phyloP scores from a whole-genome alignment of 2,797 vertebrate genomes.

The Chrosomus eos region DNA sequence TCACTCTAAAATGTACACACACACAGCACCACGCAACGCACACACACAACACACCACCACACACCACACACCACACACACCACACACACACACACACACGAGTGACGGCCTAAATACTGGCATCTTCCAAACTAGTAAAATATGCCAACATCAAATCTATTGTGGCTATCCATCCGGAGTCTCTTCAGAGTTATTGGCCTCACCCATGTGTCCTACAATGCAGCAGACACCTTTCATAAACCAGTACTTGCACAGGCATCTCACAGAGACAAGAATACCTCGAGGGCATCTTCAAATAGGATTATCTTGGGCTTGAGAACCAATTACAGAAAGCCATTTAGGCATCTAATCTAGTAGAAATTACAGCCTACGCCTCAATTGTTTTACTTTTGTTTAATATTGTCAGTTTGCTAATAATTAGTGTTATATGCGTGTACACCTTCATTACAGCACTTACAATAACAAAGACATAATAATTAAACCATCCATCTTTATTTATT shows the following conservation, averaged over 20 bases:
- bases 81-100: too few relatives aligned
- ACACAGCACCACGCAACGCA: too few relatives aligned
- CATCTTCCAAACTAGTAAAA: conserved; percentile 3
- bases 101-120: background rate
- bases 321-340: conserved; percentile 55
- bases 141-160: background rate
- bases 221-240: conserved; percentile 74
- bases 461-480: conserved; percentile 17
- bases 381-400: conserved; percentile 23
- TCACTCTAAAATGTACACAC: too few relatives aligned
- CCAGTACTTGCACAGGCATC: conserved; percentile 71
- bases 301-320: conserved; percentile 70
- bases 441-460: conserved; percentile 11
- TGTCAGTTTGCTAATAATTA: conserved; percentile 11
- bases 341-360: conserved; percentile 66
- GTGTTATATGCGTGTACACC: conserved; percentile 6
- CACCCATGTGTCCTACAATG: conserved; percentile 32
- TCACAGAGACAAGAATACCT: conserved; percentile 67
- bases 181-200: background rate
- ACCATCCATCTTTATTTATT: background rate
- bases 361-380: conserved; percentile 48
- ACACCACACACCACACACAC: too few relatives aligned
- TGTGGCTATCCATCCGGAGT: background rate
- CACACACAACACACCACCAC: too few relatives aligned
- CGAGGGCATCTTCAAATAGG: conserved; percentile 74